Evolutionary conservation across 2,888 invertebrate genomes (phyloP), one percentile per base, ranked within the genome.

Genomic region (Bombylius major): DNA sequence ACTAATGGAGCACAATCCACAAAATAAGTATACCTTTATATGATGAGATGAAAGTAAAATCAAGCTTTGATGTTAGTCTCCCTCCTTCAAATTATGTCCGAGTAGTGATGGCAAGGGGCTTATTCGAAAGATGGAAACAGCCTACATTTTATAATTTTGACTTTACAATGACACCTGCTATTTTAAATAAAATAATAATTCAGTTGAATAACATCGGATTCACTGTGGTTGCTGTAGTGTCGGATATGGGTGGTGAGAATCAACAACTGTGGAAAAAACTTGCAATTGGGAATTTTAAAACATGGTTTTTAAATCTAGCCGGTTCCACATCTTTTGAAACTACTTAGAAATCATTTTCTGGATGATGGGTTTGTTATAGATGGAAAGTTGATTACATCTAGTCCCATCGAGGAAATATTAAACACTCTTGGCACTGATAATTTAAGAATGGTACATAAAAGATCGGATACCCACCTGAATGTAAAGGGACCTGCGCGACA

Each of bases 291-390:
- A 50, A 52, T 44, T 33, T 42, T 9, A 48, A 53, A 12, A 55
- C 56, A 9, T 55, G 39, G 14, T 50, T 56, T 51, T 14, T 11
- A 46, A 46, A 39, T 11, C 39, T 55, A 50, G 39, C 32, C n/a
- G 53, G 39, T 48, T 44, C 57, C 53, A 3, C 55, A 55, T 55
- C 12, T 55, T 42, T n/a, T 55, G 5, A 58, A 58, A 51, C 36
- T 55, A 23, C 1, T 58, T n/a, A 36, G 55, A 4, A 53, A 55
- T n/a, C 55, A 55, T 53, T 58, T 55, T 23, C 36, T 55, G 5
- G 55, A 58, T 53, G 12, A 13, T 1, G 49, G 55, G 23, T 47
- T 53, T 9, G 6, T 45, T 42, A 23, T 57, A 13, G 45, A 47
- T 36, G 54, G 51, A 34, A 56, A 50, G 33, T n/a, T 34, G 23